Base-by-base conservation (phyloP, 1,140 invertebrate species). In the Probaryconus sp. region DNA sequence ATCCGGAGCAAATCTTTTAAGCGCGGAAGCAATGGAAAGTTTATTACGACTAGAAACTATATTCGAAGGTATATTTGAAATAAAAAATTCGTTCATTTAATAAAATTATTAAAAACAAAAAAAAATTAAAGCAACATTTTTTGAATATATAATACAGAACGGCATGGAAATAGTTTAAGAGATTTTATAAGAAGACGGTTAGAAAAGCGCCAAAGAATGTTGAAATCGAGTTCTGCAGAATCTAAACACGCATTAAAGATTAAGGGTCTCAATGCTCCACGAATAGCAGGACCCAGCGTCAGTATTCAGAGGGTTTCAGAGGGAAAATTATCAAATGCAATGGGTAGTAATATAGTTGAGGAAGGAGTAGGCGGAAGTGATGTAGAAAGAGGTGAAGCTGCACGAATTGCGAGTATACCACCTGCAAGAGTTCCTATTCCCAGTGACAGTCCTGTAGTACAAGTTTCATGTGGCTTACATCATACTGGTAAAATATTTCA, bases 381-480 rank as follows among this genome's bases (percentile, higher is more conserved):
- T 40, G 85, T 88, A 0, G 92, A 93, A 56, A 86, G 90, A 71
- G 90, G 90, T 1, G 89, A 92, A 53, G 89, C 90, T 4, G 87
- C 90, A 11, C 89, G 92, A 79, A 90, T 95, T 55, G 91, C 92
- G n/a, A 92, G 92, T 71, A 87, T 97, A 50, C 91, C 95, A 37
- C 96, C 96, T 10, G 93, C 93, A 2, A 90, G 92, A 75, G 89
- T 97, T 9, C 87, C 89, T 42, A 83, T 97, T 37, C 92, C 83
- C 55, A 91, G 83, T 74, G 91, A 89, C 58, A 93, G 89, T 85
- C 91, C 93, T 2, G 93, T 96, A 28, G 88, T 92, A 17, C 94
- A 97, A 85, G 92, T 98, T 13, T 91, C 95, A 1, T 97, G 95
- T 87, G 97, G 97, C 5, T 89, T 97, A 35, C 96, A 98, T 85